Evolutionary conservation across 2,797 vertebrate genomes (phyloP).

Genomic region (Darevskia nairensis): DNA sequence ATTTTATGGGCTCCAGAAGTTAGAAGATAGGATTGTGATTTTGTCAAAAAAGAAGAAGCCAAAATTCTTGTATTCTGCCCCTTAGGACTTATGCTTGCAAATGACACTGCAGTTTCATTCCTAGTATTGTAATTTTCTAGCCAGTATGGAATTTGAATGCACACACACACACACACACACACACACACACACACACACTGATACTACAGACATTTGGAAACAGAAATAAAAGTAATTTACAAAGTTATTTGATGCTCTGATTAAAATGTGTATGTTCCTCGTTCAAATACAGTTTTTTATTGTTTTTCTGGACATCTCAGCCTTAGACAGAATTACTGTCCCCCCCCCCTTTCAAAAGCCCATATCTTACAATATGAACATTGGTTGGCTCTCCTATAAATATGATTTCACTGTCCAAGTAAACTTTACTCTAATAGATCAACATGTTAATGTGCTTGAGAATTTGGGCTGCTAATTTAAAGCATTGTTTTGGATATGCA

Average conservation of each 20-base stretch:
- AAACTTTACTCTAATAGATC: background rate
- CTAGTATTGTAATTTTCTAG: background rate
- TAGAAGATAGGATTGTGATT: constrained; percentile 9
- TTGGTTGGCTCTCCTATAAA: background rate
- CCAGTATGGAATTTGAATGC: background rate
- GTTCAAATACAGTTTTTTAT: background rate
- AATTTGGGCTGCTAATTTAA: background rate
- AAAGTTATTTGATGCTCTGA: background rate
- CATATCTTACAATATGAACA: background rate
- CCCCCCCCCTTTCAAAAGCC: background rate
- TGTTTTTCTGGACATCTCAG: background rate
- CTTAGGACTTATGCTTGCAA: background rate
- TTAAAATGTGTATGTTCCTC: background rate
- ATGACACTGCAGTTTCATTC: background rate
- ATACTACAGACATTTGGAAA: background rate
- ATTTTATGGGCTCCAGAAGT: background rate
- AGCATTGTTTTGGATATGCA: background rate
- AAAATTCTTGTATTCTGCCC: background rate
- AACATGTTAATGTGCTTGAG: background rate
- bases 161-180: background rate
- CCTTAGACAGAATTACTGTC: background rate
- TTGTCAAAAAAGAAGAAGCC: background rate
- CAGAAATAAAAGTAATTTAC: background rate
- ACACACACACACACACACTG: background rate
- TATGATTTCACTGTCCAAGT: background rate